Conservation (phyloP, 2,113 vertebrate genomes). For the Thomomys bottae region DNA sequence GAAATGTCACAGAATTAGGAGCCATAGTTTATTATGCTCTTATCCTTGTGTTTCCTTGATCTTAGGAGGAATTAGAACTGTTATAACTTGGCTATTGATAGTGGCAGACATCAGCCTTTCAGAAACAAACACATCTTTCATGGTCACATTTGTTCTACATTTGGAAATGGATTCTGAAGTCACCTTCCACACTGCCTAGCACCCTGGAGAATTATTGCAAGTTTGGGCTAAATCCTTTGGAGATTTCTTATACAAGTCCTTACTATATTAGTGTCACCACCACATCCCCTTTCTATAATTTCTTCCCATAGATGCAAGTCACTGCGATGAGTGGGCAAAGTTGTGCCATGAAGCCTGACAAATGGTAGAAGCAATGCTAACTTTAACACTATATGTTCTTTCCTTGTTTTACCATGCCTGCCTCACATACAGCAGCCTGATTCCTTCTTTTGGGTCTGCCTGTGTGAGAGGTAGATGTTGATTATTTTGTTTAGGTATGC, state of each 20-base stretch:
- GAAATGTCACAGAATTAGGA: neutral
- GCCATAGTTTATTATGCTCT: neutral
- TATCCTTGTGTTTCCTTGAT: neutral
- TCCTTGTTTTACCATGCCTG: neutral
- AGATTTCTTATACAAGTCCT: neutral
- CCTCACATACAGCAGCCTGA: neutral
- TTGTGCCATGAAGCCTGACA: neutral
- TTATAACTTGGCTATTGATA: neutral
- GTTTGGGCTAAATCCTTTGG: neutral
- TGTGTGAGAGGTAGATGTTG: neutral
- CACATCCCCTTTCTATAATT: neutral
- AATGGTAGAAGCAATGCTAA: neutral
- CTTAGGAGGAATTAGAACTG: neutral
- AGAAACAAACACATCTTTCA: neutral
- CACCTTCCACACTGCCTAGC: neutral
- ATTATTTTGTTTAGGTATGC: neutral
- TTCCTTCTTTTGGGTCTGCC: neutral
- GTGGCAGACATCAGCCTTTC: neutral
- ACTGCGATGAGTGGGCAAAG: neutral
- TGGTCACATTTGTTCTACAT: neutral
- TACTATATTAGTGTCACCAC: neutral
- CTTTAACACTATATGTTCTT: neutral
- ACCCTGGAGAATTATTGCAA: neutral
- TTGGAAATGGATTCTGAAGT: constrained; percentile 23
- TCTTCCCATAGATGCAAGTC: neutral